Conservation (phyloP, 2,797 vertebrate species). For the Novumbra hubbsi region DNA sequence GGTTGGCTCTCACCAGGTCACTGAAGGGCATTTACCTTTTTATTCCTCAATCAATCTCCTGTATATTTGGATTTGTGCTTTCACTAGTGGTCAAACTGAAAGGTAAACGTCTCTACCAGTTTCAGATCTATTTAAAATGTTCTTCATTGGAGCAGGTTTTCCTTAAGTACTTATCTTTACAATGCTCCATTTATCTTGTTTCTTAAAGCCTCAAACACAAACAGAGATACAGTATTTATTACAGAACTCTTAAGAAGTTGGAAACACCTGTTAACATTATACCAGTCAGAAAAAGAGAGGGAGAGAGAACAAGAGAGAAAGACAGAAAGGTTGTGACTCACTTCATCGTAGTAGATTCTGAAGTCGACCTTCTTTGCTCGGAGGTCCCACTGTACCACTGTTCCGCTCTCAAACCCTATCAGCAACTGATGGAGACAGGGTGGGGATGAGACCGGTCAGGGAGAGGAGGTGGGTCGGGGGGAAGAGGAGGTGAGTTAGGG, state of each 20-base stretch:
- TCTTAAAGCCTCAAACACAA: background rate
- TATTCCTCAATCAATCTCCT: too few species aligned
- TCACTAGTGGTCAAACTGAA: too few species aligned
- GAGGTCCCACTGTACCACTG: conserved; percentile 94
- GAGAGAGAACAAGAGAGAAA: background rate
- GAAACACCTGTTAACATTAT: background rate
- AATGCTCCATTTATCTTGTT: too few species aligned
- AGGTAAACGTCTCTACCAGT: too few species aligned
- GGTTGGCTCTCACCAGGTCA: too few species aligned
- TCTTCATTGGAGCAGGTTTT: too few species aligned
- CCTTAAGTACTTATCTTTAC: too few species aligned
- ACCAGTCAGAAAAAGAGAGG: background rate
- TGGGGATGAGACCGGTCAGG: background rate
- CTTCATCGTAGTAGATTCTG: conserved; percentile 97
- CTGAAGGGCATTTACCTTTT: too few species aligned
- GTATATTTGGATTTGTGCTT: too few species aligned
- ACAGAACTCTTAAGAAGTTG: background rate
- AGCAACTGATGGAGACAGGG: conserved; percentile 77
- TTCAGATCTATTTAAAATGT: too few species aligned
- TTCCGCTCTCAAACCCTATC: conserved; percentile 96
- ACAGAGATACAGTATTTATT: background rate
- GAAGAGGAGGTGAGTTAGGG: background rate
- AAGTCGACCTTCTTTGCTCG: conserved; percentile 91
- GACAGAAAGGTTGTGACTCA: conserved; percentile 61
- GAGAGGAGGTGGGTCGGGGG: conserved; percentile 16